phyloP scores from a whole-genome alignment of 2,113 vertebrate genomes.

The Zosterops japonicus region DNA sequence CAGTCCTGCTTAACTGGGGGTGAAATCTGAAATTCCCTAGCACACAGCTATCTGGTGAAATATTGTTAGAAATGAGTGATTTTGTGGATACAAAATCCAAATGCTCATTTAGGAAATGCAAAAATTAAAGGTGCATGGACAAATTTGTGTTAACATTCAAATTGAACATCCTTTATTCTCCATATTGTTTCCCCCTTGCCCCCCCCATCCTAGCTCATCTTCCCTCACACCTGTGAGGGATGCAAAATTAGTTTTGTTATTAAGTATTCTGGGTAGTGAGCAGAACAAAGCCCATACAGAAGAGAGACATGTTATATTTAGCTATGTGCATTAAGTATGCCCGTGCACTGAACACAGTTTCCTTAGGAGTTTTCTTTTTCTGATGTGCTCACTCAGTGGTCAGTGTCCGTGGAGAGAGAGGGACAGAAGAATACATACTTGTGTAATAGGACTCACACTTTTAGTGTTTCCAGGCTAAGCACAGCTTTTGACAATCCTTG shows the following conservation, averaged over 20 bases:
- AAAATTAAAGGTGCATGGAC: not conserved
- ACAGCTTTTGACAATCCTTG: not conserved
- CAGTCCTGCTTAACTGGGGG: not conserved
- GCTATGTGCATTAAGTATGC: not conserved
- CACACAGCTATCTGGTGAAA: not conserved
- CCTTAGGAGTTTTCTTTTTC: not conserved
- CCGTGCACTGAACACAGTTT: not conserved
- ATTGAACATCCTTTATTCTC: not conserved
- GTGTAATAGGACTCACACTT: not conserved
- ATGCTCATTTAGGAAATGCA: not conserved
- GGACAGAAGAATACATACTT: not conserved
- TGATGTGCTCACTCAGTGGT: not conserved
- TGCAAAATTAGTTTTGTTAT: not conserved
- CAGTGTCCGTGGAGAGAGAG: not conserved
- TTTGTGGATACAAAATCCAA: not conserved
- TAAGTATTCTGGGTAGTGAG: not conserved
- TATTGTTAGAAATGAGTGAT: accelerated
- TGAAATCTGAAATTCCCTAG: not conserved
- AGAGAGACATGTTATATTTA: not conserved
- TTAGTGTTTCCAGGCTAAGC: not conserved
- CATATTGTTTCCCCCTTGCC: not conserved
- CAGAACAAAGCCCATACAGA: not conserved
- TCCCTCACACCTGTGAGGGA: not conserved
- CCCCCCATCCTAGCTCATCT: not conserved
- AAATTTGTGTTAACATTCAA: not conserved